phyloP scores from a whole-genome alignment of 2,113 vertebrate genomes.

The Clarias macrocephalus region DNA sequence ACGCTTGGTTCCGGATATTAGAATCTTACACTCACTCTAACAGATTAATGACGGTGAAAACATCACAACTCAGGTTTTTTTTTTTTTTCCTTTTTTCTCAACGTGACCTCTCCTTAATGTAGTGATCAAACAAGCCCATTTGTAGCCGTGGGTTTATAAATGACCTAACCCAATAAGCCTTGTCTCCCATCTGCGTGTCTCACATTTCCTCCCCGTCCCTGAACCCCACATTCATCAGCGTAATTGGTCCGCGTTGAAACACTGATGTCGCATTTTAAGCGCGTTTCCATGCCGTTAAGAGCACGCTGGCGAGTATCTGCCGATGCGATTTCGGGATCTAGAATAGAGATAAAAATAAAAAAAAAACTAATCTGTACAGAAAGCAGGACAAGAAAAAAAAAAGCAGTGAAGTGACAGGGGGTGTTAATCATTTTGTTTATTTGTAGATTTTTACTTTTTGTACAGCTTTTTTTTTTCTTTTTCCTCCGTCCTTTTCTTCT shows the following conservation, averaged over 20 bases:
- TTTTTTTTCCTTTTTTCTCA: too few species aligned
- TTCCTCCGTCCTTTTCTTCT: slow-evolving; percentile 54
- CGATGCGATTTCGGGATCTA: neutral
- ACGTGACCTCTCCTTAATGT: slow-evolving; percentile 52
- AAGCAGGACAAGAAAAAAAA: slow-evolving; percentile 47
- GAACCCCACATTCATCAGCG: slow-evolving; percentile 77
- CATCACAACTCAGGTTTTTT: neutral
- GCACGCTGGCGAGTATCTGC: slow-evolving; percentile 64
- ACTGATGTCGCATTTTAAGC: slow-evolving; percentile 77
- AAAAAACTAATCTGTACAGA: slow-evolving; percentile 34
- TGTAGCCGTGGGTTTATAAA: slow-evolving; percentile 67
- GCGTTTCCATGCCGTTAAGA: slow-evolving; percentile 75
- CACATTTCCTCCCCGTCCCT: slow-evolving; percentile 69
- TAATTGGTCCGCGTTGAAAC: slow-evolving; percentile 75
- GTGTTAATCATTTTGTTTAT: slow-evolving; percentile 77
- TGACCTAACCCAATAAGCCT: slow-evolving; percentile 73
- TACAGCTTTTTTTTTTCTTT: slow-evolving; percentile 32
- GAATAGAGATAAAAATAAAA: too few species aligned
- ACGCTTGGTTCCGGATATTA: neutral
- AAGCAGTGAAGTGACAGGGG: slow-evolving; percentile 64
- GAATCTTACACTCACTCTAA: neutral
- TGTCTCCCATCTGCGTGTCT: slow-evolving; percentile 68
- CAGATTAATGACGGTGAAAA: neutral
- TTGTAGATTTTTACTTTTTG: slow-evolving; percentile 44
- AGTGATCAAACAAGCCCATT: slow-evolving; percentile 59